Evolutionary conservation across 2,113 vertebrate species (phyloP).

Genomic region (mouse (Mus musculus)): GRCm39 chr3:23176501-23177000

Average conservation of each 20-base stretch:
- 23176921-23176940: neutral
- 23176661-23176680: neutral
- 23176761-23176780: neutral
- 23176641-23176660: neutral
- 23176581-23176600: neutral
- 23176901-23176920: neutral
- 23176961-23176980: neutral
- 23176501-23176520: neutral
- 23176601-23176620: neutral
- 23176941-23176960: neutral
- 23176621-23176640: slow-evolving; percentile 31
- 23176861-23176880: slow-evolving; percentile 4
- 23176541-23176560: neutral
- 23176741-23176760: neutral
- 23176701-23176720: neutral
- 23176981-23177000: slow-evolving; percentile 21
- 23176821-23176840: neutral
- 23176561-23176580: neutral
- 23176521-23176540: neutral
- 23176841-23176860: neutral
- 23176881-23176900: neutral
- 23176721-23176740: neutral
- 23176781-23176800: neutral
- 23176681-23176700: neutral
- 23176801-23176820: neutral